Base-by-base conservation (phyloP, 2,797 vertebrate species). In the Ctenosaura bakeri region DNA sequence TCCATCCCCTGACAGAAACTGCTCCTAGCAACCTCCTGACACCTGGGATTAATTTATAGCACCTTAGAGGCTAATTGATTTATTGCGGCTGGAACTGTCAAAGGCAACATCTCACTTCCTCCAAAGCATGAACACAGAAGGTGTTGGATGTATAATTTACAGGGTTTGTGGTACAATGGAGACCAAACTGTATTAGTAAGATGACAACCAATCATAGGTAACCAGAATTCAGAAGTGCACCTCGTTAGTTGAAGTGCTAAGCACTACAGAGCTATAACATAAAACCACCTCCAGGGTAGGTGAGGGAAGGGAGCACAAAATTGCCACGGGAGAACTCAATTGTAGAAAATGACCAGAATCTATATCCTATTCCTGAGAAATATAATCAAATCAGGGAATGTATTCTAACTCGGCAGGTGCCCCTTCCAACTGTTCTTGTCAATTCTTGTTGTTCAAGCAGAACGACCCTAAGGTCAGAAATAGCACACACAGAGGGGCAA, bases 31-130 rank as follows among this genome's bases (percentile, higher is more conserved):
- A 14, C 24, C 64, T 69, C 64, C 87, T 88, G 78, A 86, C 18
- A 79, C 59, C 35, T 26, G 71, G 52, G 52, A 26, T 80, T 90
- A 86, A 90, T 86, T 86, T 79, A 77, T 73, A 77, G 50, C 64
- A 90, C 74, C 76, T 90, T 80, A 71, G 38, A 80, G 76, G 83
- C 76, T 73, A 38, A 80, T 86, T 73, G 83, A 50, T 79, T 71
- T 85, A 73, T 26, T 71, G 12, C 24, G 52, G 50, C 29, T 14
- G 54, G 35, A 73, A 54, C 66, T 82, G 50, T 76, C 66, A n/a
- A 2, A n/a, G 18, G 76, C n/a, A 85, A 85, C 35, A 73, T 14
- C 81, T 76, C 46, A 74, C 73, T 83, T 71, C 50, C 66, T 50
- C 83, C 32, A 50, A 24, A 6, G 76, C n/a, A 26, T 4, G 2